Base-by-base conservation (phyloP, 2,797 vertebrate genomes). In the Rousettus madagascariensis region DNA sequence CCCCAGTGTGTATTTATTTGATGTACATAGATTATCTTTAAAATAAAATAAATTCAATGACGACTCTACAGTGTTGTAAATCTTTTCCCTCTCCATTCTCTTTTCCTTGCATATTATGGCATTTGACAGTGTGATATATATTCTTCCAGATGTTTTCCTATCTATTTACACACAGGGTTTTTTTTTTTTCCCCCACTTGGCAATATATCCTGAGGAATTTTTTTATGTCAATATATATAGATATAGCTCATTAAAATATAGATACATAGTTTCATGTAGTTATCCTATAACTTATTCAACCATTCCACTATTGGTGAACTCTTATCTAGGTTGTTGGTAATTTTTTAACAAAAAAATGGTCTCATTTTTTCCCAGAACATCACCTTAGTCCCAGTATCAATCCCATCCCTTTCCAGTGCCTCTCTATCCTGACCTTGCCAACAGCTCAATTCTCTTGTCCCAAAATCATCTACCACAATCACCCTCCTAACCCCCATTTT, bases 1-100 rank as follows among this genome's bases (percentile, higher is more conserved):
- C 75, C 95, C 92, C 96, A 90, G 82, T 97, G 96, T 98, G 97
- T 98, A 97, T 98, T 98, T 97, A 96, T 66, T 97, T 96, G 92
- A 94, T 97, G 96, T 97, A 96, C 59, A 97, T 96, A 97, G 82
- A 95, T 95, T 95, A 95, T 19, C 95, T 97, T 98, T 97, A 97
- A 97, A 97, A 97, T 98, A 96, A 97, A 97, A 97, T 93, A 92
- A 92, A 94, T 84, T 94, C 92, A 92, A 33, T 86, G 85, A 96
- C 36, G 82, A 66, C 53, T 82, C 53, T 82, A 10, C 1, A 55
- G 68, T 96, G 97, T 88, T 85, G 72, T 66, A 72, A 59, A 87
- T 78, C 91, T 90, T 94, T 95, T 78, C 53, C 19, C 20, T 63
- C 28, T 63, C 41, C 49, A 9, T 28, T 61, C 20, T 94, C 38